These are phyloP conservation scores for Caiman crocodilus DNA, from an alignment of 2,797 vertebrate genomes.

Conservation along the genomic window DNA sequence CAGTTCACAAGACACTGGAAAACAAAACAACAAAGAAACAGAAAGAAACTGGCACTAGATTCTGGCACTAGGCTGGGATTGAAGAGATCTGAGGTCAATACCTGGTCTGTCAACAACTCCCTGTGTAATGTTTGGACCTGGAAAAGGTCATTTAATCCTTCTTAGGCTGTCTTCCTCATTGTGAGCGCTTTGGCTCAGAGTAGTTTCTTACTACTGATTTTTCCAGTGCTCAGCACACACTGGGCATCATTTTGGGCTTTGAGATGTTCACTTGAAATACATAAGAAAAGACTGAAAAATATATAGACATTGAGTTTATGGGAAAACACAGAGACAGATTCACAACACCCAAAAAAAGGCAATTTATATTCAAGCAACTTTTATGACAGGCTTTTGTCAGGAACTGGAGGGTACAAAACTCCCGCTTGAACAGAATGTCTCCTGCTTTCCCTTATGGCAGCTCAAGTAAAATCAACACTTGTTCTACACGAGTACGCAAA, in stretches of 20 bases:
- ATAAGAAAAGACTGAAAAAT: neutral
- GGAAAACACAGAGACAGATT: neutral
- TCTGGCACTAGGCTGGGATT: neutral
- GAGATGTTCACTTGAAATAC: neutral
- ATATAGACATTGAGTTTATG: neutral
- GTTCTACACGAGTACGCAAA: constrained; percentile 25
- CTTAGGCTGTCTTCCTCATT: neutral
- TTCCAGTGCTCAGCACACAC: neutral
- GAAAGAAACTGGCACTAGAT: neutral
- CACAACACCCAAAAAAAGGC: neutral
- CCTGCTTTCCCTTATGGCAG: constrained; percentile 36
- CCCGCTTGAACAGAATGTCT: neutral
- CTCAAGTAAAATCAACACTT: neutral
- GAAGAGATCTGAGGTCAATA: neutral
- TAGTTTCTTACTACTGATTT: fast-evolving
- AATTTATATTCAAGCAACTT: constrained; percentile 27
- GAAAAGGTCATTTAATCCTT: neutral
- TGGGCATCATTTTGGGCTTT: neutral
- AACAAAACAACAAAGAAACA: neutral
- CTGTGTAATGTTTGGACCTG: neutral
- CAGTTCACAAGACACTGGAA: too few relatives aligned
- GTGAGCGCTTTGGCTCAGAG: neutral
- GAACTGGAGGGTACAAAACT: constrained; percentile 23
- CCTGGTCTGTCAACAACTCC: neutral
- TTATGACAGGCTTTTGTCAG: constrained; percentile 10